Base-by-base conservation (phyloP, 2,113 vertebrate genomes). In the Perognathus longimembris region DNA sequence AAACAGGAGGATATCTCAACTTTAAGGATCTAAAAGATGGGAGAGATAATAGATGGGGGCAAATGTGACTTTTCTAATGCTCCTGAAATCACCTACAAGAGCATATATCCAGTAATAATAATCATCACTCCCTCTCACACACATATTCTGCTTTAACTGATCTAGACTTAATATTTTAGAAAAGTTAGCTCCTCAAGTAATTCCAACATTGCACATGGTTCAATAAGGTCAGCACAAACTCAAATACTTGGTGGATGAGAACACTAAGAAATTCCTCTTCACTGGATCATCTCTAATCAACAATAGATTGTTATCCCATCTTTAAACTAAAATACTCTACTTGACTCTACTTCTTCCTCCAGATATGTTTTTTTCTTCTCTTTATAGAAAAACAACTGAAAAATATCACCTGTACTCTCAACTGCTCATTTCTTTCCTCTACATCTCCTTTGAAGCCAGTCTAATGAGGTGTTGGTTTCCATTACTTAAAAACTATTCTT, bases 281-380 rank as follows among this genome's bases (percentile, higher is more conserved):
- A 59, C 57, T 73, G n/a, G 1, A 38, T 74, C 10, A 78, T 91
- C 61, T n/a, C 45, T 80, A 76, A 67, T 40, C 69, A 34, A 59
- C 84, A 77, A 34, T 57, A 85, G 63, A 71, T 30, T 40, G 7
- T 59, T 85, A 76, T 61, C 32, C 20, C 32, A 76, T 50, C 63
- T 93, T 93, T 81, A 74, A 89, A 89, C 5, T 20, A 67, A 86
- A 94, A 81, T 5, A 18, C 1, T 91, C 7, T 26, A 63, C 61
- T 63, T 63, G 61, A 24, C 21, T 63, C 38, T 50, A 85, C 36
- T 88, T 64, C 1, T 34, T 22, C 20, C 17, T 77, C 59, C 11
- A 42, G 20, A 30, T 28, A 61, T 21, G 9, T 38, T 90, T 77
- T 54, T 22, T 61, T 74, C 75, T 77, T 18, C 63, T 42, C 42